A percentile compares a stretch with the other conserved stretches of the same genome.
phyloP scores from a whole-genome alignment of 2,888 invertebrate genomes.

The Serripes groenlandicus region DNA sequence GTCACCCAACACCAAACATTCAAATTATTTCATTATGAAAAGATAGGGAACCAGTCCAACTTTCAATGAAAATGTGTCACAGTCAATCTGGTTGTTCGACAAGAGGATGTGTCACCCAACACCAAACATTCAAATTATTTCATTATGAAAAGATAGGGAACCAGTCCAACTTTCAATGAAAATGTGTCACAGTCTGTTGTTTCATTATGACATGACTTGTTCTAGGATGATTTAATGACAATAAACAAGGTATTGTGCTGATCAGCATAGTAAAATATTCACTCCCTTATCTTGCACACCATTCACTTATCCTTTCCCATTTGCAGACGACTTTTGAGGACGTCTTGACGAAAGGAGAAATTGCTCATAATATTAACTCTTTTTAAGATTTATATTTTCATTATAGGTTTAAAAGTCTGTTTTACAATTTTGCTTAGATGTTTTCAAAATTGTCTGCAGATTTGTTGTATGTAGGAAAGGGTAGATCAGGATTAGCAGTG shows the following conservation, averaged over 20 bases:
- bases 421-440: background rate
- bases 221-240: slow-evolving; percentile 12
- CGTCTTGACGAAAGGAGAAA: background rate
- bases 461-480: no score
- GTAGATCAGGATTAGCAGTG: no score
- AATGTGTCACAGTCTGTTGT: slow-evolving; percentile 20
- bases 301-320: background rate
- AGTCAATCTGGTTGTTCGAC: no score
- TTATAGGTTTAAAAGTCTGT: background rate
- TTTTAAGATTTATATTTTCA: background rate
- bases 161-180: no score
- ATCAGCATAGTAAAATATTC: background rate
- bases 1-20: slow-evolving; percentile 14
- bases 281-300: background rate
- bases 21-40: slow-evolving; percentile 12
- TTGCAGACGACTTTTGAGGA: background rate
- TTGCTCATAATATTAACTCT: background rate
- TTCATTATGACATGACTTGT: slow-evolving; percentile 6
- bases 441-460: background rate
- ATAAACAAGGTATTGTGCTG: background rate
- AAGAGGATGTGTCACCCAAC: no score
- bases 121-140: no score
- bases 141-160: no score
- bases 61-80: slow-evolving; percentile 7
- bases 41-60: slow-evolving; percentile 1